phyloP scores from a whole-genome alignment of 1,140 invertebrate species.

The Drosophila dunni region DNA sequence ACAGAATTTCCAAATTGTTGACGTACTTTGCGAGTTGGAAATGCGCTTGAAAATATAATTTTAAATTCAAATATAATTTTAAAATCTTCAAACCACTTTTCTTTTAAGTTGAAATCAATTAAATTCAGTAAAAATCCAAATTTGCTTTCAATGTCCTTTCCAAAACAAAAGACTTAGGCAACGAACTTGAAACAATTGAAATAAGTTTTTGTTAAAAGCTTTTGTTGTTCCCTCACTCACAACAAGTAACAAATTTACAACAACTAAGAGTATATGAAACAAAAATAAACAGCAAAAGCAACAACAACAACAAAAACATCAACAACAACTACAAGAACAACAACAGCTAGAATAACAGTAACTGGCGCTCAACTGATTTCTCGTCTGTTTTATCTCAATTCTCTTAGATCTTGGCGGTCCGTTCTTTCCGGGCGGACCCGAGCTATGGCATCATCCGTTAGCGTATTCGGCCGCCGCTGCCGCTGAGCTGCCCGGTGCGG shows the following conservation, averaged over 20 bases:
- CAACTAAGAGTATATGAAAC: conserved; percentile 63
- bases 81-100: background rate
- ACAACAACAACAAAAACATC: background rate
- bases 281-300: conserved; percentile 28
- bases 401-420: conserved; percentile 94
- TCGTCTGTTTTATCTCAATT: conserved; percentile 25
- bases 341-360: background rate
- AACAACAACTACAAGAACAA: conserved; percentile 30
- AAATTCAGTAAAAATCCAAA: background rate
- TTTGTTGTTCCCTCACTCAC: conserved; percentile 11
- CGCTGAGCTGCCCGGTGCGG: conserved; percentile 91
- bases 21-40: conserved; percentile 4
- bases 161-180: conserved; percentile 73
- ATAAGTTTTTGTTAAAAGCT: conserved; percentile 8
- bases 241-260: background rate
- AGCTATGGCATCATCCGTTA: conserved; percentile 97
- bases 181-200: conserved; percentile 49
- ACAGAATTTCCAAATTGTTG: conserved; percentile 7
- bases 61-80: no score
- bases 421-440: conserved; percentile 96
- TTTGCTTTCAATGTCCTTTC: background rate
- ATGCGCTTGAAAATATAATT: background rate
- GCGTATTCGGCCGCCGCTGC: conserved; percentile 92
- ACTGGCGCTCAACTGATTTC: conserved; percentile 30
- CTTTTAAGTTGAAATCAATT: background rate